Base-by-base conservation (phyloP, 1,140 invertebrate genomes). In the Drosophila pachea region DNA sequence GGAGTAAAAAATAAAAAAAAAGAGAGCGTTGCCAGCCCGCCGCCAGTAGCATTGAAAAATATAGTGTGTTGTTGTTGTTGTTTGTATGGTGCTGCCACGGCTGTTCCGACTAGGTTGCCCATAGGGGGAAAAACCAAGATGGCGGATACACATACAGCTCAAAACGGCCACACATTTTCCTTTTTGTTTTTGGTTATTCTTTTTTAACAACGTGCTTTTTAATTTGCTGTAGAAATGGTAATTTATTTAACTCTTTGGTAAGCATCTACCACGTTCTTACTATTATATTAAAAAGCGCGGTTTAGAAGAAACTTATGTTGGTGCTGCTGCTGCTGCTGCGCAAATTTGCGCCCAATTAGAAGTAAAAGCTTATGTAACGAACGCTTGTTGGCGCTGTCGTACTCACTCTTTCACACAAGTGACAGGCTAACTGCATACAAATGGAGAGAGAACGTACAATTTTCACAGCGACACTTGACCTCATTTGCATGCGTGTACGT, bases 391-490 rank as follows among this genome's bases (percentile, higher is more conserved):
- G 55, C 47, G 56, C 61, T 40, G 52, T 60, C 47, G 56, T 58
- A 55, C 68, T 62, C 59, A 58, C 56, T 62, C 74, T 69, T 48
- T 43, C 58, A 53, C 43, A 66, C 47, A 35, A 42, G 61, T 31
- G 29, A 8, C 43, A 61, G 45, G 22, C 47, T 42, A 45, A 31
- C 29, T 49, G 54, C 55, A 67, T 71, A 61, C 36, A 60, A 54
- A 59, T 54, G 49, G 59, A 68, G 66, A 63, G 66, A 64, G 67
- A 73, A 69, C 33, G 47, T 45, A 73, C 56, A 71, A 79, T 73
- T 76, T 70, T 73, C 71, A 81, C 76, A 81, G 70, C 81, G 84
- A 86, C 74, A 84, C 81, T 84, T 84, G 81, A 84, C 81, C 81
- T 86, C 81, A 84, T 84, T 84, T 84, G 74, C 76, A 84, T 84